Evolutionary conservation across 2,113 vertebrate genomes (phyloP).

Genomic region (Mobula hypostoma): DNA sequence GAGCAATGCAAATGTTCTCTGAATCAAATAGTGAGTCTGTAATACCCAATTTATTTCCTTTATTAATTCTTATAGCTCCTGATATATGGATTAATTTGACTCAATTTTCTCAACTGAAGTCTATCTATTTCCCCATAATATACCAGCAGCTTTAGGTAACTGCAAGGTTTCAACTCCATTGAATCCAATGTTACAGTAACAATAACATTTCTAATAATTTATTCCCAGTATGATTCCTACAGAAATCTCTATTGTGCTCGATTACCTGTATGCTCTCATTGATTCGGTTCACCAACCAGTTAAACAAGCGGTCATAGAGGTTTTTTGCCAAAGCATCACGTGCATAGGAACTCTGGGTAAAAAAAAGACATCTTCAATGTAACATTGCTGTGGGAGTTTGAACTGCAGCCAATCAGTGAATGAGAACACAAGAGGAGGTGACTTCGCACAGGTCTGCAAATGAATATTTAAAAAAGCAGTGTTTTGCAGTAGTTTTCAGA

Average conservation of each 20-base stretch:
- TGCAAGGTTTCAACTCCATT: neutral
- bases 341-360: conserved; percentile 55
- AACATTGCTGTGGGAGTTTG: neutral
- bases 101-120: neutral
- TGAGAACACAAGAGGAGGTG: no score
- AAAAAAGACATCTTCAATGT: neutral
- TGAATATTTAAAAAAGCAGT: no score
- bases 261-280: conserved; percentile 63
- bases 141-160: neutral
- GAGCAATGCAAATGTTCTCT: neutral
- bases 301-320: conserved; percentile 63
- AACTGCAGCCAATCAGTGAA: no score
- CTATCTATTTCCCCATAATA: neutral
- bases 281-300: conserved; percentile 65
- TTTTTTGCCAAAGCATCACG: conserved; percentile 67
- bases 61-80: neutral
- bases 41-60: neutral
- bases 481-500: no score
- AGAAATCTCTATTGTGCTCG: neutral
- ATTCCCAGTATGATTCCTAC: neutral
- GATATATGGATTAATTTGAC: neutral
- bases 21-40: neutral
- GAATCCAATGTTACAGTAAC: neutral
- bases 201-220: neutral
- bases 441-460: no score